Evolutionary conservation across 2,888 invertebrate species (phyloP).

Genomic region (Yponomeuta cagnagella): DNA sequence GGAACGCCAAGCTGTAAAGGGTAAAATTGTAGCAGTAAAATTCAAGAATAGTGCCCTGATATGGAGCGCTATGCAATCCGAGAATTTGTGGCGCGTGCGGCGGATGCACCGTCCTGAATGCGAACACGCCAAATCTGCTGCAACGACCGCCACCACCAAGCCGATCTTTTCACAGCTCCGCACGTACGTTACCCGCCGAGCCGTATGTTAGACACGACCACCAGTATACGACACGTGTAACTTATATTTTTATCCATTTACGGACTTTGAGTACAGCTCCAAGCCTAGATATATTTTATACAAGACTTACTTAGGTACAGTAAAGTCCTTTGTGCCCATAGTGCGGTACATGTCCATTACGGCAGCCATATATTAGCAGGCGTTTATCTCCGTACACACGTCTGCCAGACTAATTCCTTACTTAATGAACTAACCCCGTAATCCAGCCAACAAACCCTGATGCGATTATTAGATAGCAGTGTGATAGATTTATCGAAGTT

Average conservation of each 20-base stretch:
- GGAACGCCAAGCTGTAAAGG: neutral
- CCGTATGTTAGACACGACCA: constrained; percentile 7
- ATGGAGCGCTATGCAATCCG: constrained; percentile 37
- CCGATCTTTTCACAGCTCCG: constrained; percentile 16
- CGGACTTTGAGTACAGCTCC: neutral
- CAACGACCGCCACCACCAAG: constrained; percentile 15
- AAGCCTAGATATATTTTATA: neutral
- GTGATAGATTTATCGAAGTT: neutral
- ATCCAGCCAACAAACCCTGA: neutral
- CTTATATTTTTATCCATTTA: constrained; percentile 7
- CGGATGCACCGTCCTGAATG: constrained; percentile 51
- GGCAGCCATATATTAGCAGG: neutral
- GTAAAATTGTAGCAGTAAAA: neutral
- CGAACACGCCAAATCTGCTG: constrained; percentile 45
- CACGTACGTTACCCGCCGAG: constrained; percentile 14
- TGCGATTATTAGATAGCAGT: neutral
- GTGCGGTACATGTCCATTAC: neutral
- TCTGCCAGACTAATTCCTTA: neutral
- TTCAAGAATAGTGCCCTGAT: constrained; percentile 1
- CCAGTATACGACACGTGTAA: constrained; percentile 6
- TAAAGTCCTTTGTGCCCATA: neutral
- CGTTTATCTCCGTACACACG: neutral
- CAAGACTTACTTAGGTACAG: neutral
- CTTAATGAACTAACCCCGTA: neutral
- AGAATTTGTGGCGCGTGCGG: constrained; percentile 57